Evolutionary conservation across 2,888 invertebrate genomes (phyloP).

Genomic region (Bruchidius siliquastri): DNA sequence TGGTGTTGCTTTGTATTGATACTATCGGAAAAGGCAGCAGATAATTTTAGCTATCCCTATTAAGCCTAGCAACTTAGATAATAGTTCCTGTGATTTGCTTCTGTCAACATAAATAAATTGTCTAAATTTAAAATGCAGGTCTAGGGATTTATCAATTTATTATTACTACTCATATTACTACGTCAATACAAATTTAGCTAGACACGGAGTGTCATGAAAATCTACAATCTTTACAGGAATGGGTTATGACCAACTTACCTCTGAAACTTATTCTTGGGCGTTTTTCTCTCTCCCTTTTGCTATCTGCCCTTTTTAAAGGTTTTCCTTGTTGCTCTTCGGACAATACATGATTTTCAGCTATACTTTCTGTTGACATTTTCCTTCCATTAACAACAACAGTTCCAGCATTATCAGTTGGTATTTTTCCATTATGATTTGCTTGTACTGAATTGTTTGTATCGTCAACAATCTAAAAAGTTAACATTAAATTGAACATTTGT

Average conservation of each 20-base stretch:
- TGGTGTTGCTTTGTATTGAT: too few relatives aligned
- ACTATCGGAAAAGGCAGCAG: too few relatives aligned
- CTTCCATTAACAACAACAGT: slow-evolving; percentile 13
- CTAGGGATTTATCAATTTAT: too few relatives aligned
- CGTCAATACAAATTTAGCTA: too few relatives aligned
- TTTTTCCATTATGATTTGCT: slow-evolving; percentile 40
- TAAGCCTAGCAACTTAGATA: too few relatives aligned
- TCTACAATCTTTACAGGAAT: too few relatives aligned
- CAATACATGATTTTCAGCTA: not conserved
- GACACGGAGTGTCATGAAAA: too few relatives aligned
- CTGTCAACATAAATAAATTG: too few relatives aligned
- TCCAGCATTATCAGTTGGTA: slow-evolving; percentile 34
- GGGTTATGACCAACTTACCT: slow-evolving; percentile 45
- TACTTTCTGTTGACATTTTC: slow-evolving; percentile 16
- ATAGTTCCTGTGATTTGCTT: too few relatives aligned
- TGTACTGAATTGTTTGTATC: slow-evolving; percentile 12
- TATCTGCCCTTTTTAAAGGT: slow-evolving; percentile 30
- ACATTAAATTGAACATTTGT: not conserved
- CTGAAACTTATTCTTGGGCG: slow-evolving; percentile 52
- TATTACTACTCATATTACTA: too few relatives aligned
- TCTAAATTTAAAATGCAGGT: too few relatives aligned
- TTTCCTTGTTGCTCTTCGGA: slow-evolving; percentile 10
- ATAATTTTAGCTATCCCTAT: too few relatives aligned
- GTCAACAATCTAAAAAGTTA: slow-evolving; percentile 10
- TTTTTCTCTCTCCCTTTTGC: slow-evolving; percentile 42